phyloP scores from a whole-genome alignment of 2,888 invertebrate genomes.

The Drosophila infuscata region DNA sequence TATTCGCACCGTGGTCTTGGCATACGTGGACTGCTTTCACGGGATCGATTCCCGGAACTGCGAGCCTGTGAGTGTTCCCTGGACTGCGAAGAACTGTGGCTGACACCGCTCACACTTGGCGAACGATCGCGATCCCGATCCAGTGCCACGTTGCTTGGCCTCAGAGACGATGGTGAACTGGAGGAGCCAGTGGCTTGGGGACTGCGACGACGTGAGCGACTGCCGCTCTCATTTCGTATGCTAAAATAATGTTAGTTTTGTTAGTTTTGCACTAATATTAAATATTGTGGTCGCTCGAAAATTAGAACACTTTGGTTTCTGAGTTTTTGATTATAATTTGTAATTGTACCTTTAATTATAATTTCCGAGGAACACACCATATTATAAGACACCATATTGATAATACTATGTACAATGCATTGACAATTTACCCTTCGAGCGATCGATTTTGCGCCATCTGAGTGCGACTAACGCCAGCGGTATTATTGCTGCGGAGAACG shows the following conservation, averaged over 20 bases:
- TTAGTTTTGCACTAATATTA: background rate
- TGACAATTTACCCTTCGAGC: conserved; percentile 80
- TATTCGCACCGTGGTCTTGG: conserved; percentile 87
- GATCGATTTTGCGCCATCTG: conserved; percentile 84
- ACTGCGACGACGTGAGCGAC: conserved; percentile 84
- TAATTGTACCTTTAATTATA: conserved; percentile 2
- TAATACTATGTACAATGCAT: background rate
- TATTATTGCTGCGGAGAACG: conserved; percentile 86
- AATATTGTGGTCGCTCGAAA: conserved; percentile 1
- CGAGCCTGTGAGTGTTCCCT: conserved; percentile 83
- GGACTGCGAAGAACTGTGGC: conserved; percentile 84
- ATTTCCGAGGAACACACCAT: conserved; percentile 5
- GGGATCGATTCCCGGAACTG: conserved; percentile 85
- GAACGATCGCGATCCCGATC: conserved; percentile 82
- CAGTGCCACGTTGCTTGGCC: conserved; percentile 43
- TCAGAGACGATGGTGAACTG: conserved; percentile 82
- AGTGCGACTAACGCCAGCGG: conserved; percentile 83
- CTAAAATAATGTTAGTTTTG: conserved; percentile 40
- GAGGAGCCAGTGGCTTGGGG: conserved; percentile 85
- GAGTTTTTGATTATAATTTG: conserved; percentile 2
- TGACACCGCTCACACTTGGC: conserved; percentile 82
- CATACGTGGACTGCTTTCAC: conserved; percentile 90
- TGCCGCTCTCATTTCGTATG: conserved; percentile 78
- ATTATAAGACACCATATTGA: background rate
- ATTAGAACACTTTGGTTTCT: conserved; percentile 3